Evolutionary conservation across 2,888 invertebrate genomes (phyloP), one percentile per base, ranked within the genome.

Genomic region (Sarcophaga carnaria): DNA sequence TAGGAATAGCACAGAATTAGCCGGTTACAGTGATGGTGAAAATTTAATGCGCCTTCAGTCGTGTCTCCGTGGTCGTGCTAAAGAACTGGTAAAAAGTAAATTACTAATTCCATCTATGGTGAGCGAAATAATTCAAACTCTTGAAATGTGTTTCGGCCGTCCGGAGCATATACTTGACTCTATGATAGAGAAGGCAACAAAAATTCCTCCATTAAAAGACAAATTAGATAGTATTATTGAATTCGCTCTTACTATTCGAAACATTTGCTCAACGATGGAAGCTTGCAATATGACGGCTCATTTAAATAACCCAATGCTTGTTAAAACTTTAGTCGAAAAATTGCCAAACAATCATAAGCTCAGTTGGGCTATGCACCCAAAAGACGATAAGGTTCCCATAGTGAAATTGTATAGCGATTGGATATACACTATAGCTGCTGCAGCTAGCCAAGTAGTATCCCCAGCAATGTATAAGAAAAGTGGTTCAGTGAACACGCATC

Each of bases 1-100:
- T 70, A 71, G 81, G 82, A 88, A 81, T 70, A 87, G 83, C 47
- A 88, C 88, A 1, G 79, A 85, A 14, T 37, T 88, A 20, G 86
- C 87, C 2, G 86, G 84, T 3, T 88, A 78, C 71, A 71, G 59
- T 10, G 72, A 88, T 80, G 86, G 78, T 0, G 87, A 88, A 70
- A 89, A 88, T 77, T 49, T 86, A 64, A 86, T 88, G 27, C 84
- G 87, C 1, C 54, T 88, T 10, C 87, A 87, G 22, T 70, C 80
- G n/a, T 67, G 86, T 14, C 47, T 86, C 3, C 77, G 80, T 14
- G 83, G 86, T 45, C 78, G 78, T 12, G 83, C 86, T 4, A 76
- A 54, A 12, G 86, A 88, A 20, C 49, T 80, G 3, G 86, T 86
- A 2, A 77, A 77, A 4, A 78, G 72, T 27, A 88, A 86, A 63